Evolutionary conservation across 2,797 vertebrate genomes (phyloP).

Genomic region (Xerus rutilus): DNA sequence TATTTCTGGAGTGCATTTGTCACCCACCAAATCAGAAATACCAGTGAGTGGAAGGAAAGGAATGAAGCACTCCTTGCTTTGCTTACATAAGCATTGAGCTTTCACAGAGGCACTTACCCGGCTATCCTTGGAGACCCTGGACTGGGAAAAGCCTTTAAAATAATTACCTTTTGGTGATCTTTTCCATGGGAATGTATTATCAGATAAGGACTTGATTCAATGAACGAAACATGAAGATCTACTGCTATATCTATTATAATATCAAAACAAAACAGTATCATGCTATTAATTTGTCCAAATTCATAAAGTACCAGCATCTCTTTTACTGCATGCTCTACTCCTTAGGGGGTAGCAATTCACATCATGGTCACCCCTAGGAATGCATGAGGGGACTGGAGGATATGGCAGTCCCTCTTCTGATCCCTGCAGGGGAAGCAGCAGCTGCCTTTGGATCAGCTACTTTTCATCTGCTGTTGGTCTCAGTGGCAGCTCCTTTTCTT

Average conservation of each 20-base stretch:
- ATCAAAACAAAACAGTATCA: slow-evolving; percentile 25
- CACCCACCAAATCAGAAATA: not conserved
- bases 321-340: slow-evolving; percentile 20
- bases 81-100: not conserved
- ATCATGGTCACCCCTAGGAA: slow-evolving; percentile 53
- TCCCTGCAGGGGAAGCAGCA: slow-evolving; percentile 72
- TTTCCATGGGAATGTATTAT: slow-evolving; percentile 21
- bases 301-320: not conserved
- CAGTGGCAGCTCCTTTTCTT: slow-evolving; percentile 71
- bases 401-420: slow-evolving; percentile 51
- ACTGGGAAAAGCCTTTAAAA: not conserved
- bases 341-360: not conserved
- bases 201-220: slow-evolving; percentile 28
- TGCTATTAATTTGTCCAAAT: slow-evolving; percentile 27
- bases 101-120: not conserved
- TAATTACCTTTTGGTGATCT: not conserved
- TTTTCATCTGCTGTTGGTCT: slow-evolving; percentile 61
- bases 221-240: not conserved
- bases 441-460: slow-evolving; percentile 61
- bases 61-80: not conserved
- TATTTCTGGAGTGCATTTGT: not conserved
- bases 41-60: not conserved
- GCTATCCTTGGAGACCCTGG: not conserved
- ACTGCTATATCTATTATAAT: not conserved
- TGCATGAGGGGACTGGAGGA: not conserved